Evolutionary conservation across 2,888 invertebrate species (phyloP), one percentile per base, ranked within the genome.

Genomic region (Brachyopa scutellaris): DNA sequence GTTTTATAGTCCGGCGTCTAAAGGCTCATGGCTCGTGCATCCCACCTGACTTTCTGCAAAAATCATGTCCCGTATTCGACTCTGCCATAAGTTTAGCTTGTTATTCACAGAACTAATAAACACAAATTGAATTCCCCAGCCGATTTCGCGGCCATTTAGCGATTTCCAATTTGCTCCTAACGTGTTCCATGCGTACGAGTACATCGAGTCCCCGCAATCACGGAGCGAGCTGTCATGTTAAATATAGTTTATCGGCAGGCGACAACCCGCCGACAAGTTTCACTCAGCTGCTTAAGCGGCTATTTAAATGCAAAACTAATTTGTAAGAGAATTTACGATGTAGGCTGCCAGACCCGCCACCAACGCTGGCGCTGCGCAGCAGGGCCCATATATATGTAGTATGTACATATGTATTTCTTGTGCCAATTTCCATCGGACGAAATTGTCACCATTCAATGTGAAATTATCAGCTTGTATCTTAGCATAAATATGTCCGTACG

Each of bases 261-360:
- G 82, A 82, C 77, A 82, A 77, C 82, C 82, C 82, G 82, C 77
- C 77, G 70, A 82, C 82, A 82, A 77, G 77, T 77, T 82, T 72
- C 82, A 82, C 29, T 82, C 77, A 77, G 66, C 82, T 70, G 70
- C 76, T 70, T 82, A 59, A 64, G 45, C 76, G 49, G 57, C 80
- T 61, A 82, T 82, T 82, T 82, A 72, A 82, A 82, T 82, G 70
- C 82, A 82, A 82, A 82, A 82, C 82, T 82, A 82, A 82, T 82
- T 82, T 82, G 82, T 72, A 82, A 21, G 33, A 31, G 31, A 72
- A 82, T 82, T 77, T 82, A 82, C 59, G 82, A 82, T 77, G 66
- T 55, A 36, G 66, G 33, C 66, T 53, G 45, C n/a, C n/a, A n/a
- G 23, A 47, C 31, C 31, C 17, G 29, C 47, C 59, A 53, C 11